Base-by-base conservation (phyloP, 1,140 invertebrate species). In the Elymnias hypermnestra region DNA sequence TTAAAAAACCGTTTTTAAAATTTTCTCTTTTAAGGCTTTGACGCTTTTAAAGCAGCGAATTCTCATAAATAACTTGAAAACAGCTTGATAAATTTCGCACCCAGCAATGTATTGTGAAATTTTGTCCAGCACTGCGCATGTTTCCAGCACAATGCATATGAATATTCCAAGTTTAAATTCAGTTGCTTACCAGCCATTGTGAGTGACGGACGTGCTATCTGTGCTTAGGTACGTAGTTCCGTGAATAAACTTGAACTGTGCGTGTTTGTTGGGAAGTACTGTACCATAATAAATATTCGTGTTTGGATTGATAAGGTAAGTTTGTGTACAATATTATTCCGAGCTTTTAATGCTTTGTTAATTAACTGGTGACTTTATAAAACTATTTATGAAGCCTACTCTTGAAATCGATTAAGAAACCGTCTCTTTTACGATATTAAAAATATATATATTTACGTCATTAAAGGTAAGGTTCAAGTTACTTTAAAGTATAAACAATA, bases 121-220 rank as follows among this genome's bases (percentile, higher is more conserved):
- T 44, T 51, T 39, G 13, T n/a, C 9, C 36, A 23, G n/a, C 41
- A 51, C 25, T 51, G 48, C 48, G 48, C 48, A 51, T 51, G 48
- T 43, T 51, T 51, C 33, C 29, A 33, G 25, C 21, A 39, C 22
- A 43, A 38, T 51, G 40, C 48, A 52, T 52, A 37, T 14, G 25
- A 36, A 43, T 23, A 42, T 52, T 45, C 41, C 49, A 45, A 52
- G 49, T 52, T 52, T 52, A 44, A 52, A 45, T 45, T 13, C 49
- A 52, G 49, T 52, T 31, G 49, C 49, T 44, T 39, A 43, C 42
- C 26, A 36, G 38, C 42, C 36, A 18, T 39, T 25, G 42, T 45
- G 17, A n/a, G 10, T 15, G 10, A 26, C 38, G 28, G 49, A 40
- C 36, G 49, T 45, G 49, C 17, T 18, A 23, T 41, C 38, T 37